These are phyloP conservation scores for Perca schrenkii DNA, from an alignment of 2,113 vertebrate species.

Conservation along the genomic window DNA sequence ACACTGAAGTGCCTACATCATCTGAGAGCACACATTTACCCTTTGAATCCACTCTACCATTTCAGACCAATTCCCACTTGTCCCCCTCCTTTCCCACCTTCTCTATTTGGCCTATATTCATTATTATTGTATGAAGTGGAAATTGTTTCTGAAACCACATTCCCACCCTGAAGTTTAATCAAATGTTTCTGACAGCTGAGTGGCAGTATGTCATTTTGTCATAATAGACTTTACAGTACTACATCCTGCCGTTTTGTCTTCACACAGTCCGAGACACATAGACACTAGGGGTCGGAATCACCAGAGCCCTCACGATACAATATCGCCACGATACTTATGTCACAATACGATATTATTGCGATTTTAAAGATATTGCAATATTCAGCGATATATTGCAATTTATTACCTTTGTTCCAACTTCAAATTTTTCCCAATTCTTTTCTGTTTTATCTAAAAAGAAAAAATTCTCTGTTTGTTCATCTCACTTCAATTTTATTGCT, in stretches of 20 bases:
- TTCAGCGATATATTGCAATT: too few species aligned
- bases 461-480: too few species aligned
- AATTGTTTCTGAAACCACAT: slow-evolving; percentile 22
- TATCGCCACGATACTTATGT: too few species aligned
- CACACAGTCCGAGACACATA: slow-evolving; percentile 3
- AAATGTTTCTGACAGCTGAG: slow-evolving; percentile 24
- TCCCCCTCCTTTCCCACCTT: background rate
- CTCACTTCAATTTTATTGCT: too few species aligned
- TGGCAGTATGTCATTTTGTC: slow-evolving; percentile 15
- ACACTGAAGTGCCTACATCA: background rate
- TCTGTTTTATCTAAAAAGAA: too few species aligned
- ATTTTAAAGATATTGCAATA: too few species aligned
- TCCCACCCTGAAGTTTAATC: slow-evolving; percentile 27
- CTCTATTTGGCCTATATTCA: slow-evolving; percentile 1
- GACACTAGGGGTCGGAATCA: too few species aligned
- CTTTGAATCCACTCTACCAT: background rate
- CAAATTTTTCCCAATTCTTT: too few species aligned
- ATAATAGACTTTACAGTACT: slow-evolving; percentile 20
- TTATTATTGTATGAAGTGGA: slow-evolving; percentile 16
- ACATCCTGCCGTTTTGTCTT: slow-evolving; percentile 33
- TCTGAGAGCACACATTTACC: background rate
- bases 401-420: too few species aligned
- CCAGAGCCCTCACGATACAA: too few species aligned
- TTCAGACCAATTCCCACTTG: background rate
- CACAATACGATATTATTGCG: too few species aligned